Evolutionary conservation across 2,113 vertebrate genomes (phyloP).

Genomic region (Rousettus leschenaultii): DNA sequence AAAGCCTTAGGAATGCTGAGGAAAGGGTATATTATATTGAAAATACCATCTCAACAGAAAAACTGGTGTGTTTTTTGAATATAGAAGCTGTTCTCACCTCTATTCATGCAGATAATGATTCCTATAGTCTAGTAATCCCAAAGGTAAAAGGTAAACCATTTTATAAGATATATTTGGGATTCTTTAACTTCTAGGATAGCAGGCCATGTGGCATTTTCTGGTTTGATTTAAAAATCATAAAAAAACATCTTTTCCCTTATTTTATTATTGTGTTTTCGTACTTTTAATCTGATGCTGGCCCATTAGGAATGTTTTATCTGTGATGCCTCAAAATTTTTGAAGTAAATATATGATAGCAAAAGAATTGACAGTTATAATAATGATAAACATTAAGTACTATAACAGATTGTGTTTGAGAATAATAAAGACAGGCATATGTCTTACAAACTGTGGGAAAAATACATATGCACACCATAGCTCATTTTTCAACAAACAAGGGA

Average conservation of each 20-base stretch:
- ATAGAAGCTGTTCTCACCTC: background rate
- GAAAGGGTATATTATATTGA: background rate
- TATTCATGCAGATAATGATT: background rate
- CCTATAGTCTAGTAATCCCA: background rate
- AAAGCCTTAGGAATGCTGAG: background rate
- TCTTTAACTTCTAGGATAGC: background rate
- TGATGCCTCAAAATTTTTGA: background rate
- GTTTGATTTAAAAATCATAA: background rate
- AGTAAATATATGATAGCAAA: background rate
- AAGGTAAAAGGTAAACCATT: background rate
- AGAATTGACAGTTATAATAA: background rate
- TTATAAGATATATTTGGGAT: background rate
- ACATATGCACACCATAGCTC: background rate
- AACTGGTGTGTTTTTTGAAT: background rate
- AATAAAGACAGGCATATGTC: background rate
- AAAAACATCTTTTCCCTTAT: background rate
- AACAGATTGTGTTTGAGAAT: background rate
- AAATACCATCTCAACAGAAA: background rate
- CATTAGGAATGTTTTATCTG: background rate
- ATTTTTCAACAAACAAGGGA: background rate
- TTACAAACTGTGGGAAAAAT: background rate
- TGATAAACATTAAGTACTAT: background rate
- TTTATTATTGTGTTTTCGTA: background rate
- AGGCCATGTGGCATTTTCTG: background rate
- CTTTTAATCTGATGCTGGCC: background rate